Conservation (phyloP, 2,888 invertebrate species). For the Gordius sp. region DNA sequence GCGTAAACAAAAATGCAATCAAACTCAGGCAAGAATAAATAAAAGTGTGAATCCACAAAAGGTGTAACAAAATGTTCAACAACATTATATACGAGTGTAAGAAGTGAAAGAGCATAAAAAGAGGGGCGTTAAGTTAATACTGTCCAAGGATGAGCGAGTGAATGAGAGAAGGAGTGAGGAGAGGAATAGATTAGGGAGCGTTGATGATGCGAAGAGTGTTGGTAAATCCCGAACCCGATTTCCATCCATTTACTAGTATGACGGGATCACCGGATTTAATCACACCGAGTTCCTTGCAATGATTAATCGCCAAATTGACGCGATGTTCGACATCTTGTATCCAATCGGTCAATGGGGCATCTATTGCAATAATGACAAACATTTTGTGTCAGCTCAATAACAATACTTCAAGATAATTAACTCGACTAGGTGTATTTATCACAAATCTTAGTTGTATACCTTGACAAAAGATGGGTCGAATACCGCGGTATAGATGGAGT, state of each 20-base stretch:
- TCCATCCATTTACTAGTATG: slow-evolving; percentile 25
- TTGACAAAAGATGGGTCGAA: slow-evolving; percentile 57
- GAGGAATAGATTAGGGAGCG: too few relatives aligned
- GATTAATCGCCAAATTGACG: slow-evolving; percentile 57
- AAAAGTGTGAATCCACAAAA: too few relatives aligned
- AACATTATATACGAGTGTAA: too few relatives aligned
- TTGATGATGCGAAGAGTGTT: slow-evolving; percentile 30
- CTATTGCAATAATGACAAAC: not conserved
- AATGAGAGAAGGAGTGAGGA: too few relatives aligned
- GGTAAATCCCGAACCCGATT: slow-evolving; percentile 29
- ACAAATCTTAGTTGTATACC: slow-evolving; percentile 39
- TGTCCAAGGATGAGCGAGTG: too few relatives aligned
- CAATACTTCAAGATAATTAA: not conserved
- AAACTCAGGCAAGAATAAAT: too few relatives aligned
- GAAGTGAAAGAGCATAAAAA: too few relatives aligned
- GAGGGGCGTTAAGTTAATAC: too few relatives aligned
- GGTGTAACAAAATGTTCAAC: too few relatives aligned
- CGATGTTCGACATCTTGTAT: slow-evolving; percentile 27
- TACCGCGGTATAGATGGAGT: slow-evolving; percentile 62
- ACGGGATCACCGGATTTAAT: slow-evolving; percentile 15
- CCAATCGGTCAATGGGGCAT: slow-evolving; percentile 23
- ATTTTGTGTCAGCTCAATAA: not conserved
- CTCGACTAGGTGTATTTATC: not conserved
- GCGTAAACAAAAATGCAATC: too few relatives aligned
- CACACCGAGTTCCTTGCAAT: slow-evolving; percentile 22